Evolutionary conservation across 2,888 invertebrate genomes (phyloP).

Genomic region (Ophion costatus): DNA sequence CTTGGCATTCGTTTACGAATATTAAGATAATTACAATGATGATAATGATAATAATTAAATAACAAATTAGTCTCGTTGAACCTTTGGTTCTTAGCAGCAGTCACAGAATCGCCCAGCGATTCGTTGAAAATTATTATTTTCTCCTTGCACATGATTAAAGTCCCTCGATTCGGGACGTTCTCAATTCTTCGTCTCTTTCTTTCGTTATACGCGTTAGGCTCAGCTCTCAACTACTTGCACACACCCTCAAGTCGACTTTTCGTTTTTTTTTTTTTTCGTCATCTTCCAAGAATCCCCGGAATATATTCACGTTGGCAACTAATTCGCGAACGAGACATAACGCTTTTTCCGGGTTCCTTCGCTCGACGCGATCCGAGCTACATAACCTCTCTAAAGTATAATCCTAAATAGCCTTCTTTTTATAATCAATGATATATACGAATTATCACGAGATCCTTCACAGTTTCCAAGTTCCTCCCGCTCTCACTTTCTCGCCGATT

Average conservation of each 20-base stretch:
- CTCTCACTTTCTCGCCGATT: neutral
- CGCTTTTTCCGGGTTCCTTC: conserved; percentile 16
- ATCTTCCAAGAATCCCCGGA: conserved; percentile 17
- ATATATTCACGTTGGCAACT: conserved; percentile 12
- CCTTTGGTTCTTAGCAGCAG: conserved; percentile 69
- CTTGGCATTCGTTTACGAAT: conserved; percentile 36
- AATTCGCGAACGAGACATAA: conserved; percentile 26
- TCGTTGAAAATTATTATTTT: conserved; percentile 53
- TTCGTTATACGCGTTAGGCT: conserved; percentile 66
- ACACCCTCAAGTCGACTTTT: conserved; percentile 47
- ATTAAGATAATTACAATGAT: conserved; percentile 35
- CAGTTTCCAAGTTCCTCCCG: conserved; percentile 35
- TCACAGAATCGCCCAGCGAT: conserved; percentile 70
- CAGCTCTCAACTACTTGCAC: conserved; percentile 71
- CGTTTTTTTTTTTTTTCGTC: conserved; percentile 41
- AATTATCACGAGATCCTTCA: conserved; percentile 57
- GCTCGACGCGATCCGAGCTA: conserved; percentile 57
- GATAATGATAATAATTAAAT: conserved; percentile 59
- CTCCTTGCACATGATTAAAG: conserved; percentile 21
- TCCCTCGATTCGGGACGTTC: neutral
- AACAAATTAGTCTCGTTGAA: conserved; percentile 67
- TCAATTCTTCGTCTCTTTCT: conserved; percentile 13
- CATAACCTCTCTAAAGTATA: conserved; percentile 56
- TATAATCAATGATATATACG: conserved; percentile 52
- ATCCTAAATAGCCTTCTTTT: conserved; percentile 58